phyloP scores from a whole-genome alignment of 2,113 vertebrate genomes.

The Ochotona curzoniae region DNA sequence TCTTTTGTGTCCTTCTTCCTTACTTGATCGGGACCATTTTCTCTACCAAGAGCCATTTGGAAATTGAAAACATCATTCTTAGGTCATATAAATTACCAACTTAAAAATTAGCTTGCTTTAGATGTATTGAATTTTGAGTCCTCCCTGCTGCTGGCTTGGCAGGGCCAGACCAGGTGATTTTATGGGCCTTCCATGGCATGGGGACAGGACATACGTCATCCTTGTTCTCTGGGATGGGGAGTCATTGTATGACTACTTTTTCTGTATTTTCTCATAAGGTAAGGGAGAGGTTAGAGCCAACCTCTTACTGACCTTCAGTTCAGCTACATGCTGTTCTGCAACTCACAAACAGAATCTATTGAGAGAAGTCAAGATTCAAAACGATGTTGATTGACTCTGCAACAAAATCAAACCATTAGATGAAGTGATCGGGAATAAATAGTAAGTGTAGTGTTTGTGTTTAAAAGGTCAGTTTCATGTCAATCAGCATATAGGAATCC shows the following conservation, averaged over 20 bases:
- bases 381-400: slow-evolving; percentile 14
- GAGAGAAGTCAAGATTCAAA: slow-evolving; percentile 39
- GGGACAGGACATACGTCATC: too few species aligned
- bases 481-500: neutral
- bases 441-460: slow-evolving; percentile 5
- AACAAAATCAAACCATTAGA: slow-evolving; percentile 13
- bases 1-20: neutral
- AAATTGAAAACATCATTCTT: too few species aligned
- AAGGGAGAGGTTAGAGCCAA: neutral
- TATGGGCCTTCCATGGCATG: too few species aligned
- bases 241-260: neutral
- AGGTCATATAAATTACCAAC: too few species aligned
- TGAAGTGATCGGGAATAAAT: slow-evolving; percentile 6
- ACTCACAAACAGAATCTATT: neutral
- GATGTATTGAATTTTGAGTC: too few species aligned
- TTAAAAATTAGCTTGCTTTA: too few species aligned
- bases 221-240: neutral
- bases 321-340: slow-evolving; percentile 4
- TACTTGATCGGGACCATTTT: too few species aligned
- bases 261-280: neutral
- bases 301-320: neutral
- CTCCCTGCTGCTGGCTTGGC: too few species aligned
- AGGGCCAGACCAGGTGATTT: too few species aligned
- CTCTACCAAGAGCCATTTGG: too few species aligned
- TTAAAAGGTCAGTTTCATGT: slow-evolving; percentile 42